These are phyloP conservation scores for Drosophila rhopaloa DNA, from an alignment of 1,140 invertebrate genomes.

Conservation along the genomic window DNA sequence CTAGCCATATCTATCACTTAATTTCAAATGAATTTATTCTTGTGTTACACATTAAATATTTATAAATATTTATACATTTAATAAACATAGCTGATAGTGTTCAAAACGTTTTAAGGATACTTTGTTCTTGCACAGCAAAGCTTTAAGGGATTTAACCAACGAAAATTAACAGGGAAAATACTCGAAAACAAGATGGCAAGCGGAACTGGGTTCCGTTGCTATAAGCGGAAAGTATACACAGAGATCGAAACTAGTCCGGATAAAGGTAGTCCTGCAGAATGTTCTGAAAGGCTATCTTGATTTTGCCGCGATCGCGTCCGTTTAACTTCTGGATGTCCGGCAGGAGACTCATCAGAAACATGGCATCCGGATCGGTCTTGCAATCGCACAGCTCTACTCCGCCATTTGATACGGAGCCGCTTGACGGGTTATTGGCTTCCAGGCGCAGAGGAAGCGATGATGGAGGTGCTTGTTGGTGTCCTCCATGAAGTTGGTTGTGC, in stretches of 20 bases:
- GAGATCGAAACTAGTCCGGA: conserved; percentile 67
- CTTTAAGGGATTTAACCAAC: conserved; percentile 16
- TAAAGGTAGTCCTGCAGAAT: conserved; percentile 82
- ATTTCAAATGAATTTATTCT: conserved; percentile 74
- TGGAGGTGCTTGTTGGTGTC: conserved; percentile 42
- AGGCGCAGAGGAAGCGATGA: conserved; percentile 28
- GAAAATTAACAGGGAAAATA: neutral
- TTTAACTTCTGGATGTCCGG: conserved; percentile 82
- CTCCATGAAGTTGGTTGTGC: conserved; percentile 42
- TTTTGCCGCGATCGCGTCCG: conserved; percentile 81
- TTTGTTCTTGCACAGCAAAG: conserved; percentile 63
- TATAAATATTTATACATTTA: conserved; percentile 74
- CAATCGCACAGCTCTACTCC: conserved; percentile 77
- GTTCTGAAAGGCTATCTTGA: conserved; percentile 83
- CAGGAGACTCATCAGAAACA: conserved; percentile 82
- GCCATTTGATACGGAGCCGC: conserved; percentile 21
- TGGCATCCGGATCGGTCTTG: conserved; percentile 82
- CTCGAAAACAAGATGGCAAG: conserved; percentile 9
- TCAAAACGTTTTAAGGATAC: conserved; percentile 58
- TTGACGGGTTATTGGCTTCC: conserved; percentile 45
- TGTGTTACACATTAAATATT: conserved; percentile 72
- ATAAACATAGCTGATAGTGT: conserved; percentile 69
- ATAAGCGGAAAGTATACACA: conserved; percentile 64
- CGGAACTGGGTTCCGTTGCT: conserved; percentile 27
- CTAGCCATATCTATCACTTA: conserved; percentile 56